Conservation (phyloP, 2,797 vertebrate genomes). For the Ceryle rudis region DNA sequence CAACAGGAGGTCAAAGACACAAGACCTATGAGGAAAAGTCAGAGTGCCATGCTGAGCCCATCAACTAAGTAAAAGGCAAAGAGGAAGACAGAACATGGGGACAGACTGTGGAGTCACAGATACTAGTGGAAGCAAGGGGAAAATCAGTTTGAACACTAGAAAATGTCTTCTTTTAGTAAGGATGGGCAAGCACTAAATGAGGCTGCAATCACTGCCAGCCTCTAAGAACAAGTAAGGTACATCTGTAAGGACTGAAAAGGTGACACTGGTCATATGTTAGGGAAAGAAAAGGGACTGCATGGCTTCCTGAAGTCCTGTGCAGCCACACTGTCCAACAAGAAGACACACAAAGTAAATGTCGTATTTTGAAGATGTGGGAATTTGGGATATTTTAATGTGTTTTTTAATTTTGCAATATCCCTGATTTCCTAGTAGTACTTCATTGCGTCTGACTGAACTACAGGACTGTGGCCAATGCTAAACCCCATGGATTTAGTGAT, state of each 20-base stretch:
- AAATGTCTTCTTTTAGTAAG: background rate
- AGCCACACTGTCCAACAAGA: background rate
- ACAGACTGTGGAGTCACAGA: background rate
- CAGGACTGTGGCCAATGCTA: background rate
- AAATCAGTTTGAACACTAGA: background rate
- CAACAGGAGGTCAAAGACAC: rapidly evolving
- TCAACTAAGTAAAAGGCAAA: background rate
- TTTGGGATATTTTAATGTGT: background rate
- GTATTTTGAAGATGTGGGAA: background rate
- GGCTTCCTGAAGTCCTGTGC: background rate
- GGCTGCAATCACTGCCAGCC: background rate
- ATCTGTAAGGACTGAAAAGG: background rate
- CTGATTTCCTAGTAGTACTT: background rate
- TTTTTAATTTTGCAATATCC: background rate
- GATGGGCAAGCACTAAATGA: background rate
- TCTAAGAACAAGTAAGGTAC: background rate
- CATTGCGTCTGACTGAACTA: background rate
- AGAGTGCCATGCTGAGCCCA: background rate
- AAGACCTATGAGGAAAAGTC: background rate
- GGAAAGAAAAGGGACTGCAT: background rate
- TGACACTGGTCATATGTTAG: rapidly evolving
- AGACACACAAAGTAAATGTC: background rate
- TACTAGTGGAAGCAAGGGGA: background rate
- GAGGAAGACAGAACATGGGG: background rate
- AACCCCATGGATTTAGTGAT: background rate